These are phyloP conservation scores for Gisinianus flammeolus DNA, from an alignment of 2,888 invertebrate genomes.

Conservation along the genomic window DNA sequence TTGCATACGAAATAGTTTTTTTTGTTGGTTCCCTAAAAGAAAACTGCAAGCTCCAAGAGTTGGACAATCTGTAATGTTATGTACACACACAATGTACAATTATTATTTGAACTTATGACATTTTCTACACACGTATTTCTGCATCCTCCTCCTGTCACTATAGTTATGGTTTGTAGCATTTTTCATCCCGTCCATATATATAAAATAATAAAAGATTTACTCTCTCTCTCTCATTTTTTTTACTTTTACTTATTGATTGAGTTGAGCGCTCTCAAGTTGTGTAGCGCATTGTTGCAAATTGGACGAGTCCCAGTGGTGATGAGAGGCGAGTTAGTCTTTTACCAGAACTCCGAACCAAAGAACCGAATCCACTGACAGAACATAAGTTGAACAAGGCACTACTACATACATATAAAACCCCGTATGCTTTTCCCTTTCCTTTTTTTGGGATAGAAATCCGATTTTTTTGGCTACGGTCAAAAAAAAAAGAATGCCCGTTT, in stretches of 20 bases:
- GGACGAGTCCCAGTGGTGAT: conserved; percentile 31
- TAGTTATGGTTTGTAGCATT: too few species aligned
- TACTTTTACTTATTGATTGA: conserved; percentile 31
- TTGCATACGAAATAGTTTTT: neutral
- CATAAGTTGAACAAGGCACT: neutral
- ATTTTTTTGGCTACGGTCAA: conserved; percentile 11
- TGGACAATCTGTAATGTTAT: neutral
- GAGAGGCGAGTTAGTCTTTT: conserved; percentile 23
- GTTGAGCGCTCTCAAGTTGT: conserved; percentile 7
- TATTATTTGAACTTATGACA: neutral
- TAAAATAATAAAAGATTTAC: neutral
- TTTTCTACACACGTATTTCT: neutral
- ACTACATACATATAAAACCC: neutral
- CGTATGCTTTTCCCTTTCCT: too few species aligned
- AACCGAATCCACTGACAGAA: neutral
- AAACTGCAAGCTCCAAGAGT: too few species aligned
- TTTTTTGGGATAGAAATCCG: conserved; percentile 5
- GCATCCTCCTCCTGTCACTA: neutral
- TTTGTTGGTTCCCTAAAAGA: neutral
- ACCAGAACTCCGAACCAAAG: neutral
- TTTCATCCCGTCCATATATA: neutral
- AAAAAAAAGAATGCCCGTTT: conserved; percentile 10
- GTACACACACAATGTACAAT: neutral
- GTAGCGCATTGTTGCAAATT: conserved; percentile 30
- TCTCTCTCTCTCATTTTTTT: neutral